These are phyloP conservation scores for Anaspis maculata DNA, from an alignment of 2,888 invertebrate genomes.

Conservation along the genomic window DNA sequence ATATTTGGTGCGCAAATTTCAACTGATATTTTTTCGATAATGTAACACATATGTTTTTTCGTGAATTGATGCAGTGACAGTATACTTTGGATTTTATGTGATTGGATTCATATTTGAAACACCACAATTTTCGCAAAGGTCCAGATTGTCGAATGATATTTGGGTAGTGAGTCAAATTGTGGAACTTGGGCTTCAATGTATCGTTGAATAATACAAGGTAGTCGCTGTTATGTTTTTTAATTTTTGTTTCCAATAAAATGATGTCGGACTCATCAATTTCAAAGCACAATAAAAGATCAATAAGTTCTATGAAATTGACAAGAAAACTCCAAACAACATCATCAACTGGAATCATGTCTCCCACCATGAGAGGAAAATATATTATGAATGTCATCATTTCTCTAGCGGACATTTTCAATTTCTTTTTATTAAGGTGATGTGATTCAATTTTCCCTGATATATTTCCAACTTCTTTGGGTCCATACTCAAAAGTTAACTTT, in stretches of 20 bases:
- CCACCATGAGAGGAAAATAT: slow-evolving; percentile 22
- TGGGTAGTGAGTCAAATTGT: slow-evolving; percentile 22
- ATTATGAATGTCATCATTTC: slow-evolving; percentile 22
- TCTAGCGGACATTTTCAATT: slow-evolving; percentile 20
- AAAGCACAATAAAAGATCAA: slow-evolving; percentile 18
- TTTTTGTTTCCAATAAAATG: slow-evolving; percentile 9
- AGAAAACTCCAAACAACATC: slow-evolving; percentile 21
- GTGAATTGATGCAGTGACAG: slow-evolving; percentile 20
- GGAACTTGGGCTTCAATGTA: slow-evolving; percentile 22
- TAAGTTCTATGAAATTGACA: slow-evolving; percentile 19
- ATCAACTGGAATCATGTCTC: slow-evolving; percentile 21
- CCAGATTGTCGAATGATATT: slow-evolving; percentile 7
- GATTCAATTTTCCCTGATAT: slow-evolving; percentile 14
- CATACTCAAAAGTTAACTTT: slow-evolving; percentile 22
- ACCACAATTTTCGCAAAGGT: slow-evolving; percentile 1
- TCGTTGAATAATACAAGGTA: slow-evolving; percentile 17
- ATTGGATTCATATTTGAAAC: slow-evolving; percentile 19
- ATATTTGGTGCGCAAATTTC: slow-evolving; percentile 17
- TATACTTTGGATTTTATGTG: slow-evolving; percentile 22
- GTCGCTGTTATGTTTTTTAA: slow-evolving; percentile 12
- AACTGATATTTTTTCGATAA: slow-evolving; percentile 21
- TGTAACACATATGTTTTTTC: slow-evolving; percentile 24
- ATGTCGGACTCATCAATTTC: slow-evolving; percentile 8
- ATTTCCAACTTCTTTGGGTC: slow-evolving; percentile 18
- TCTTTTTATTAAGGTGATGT: slow-evolving; percentile 11